Evolutionary conservation across 2,113 vertebrate species (phyloP).

Genomic region (Phodopus roborovskii): DNA sequence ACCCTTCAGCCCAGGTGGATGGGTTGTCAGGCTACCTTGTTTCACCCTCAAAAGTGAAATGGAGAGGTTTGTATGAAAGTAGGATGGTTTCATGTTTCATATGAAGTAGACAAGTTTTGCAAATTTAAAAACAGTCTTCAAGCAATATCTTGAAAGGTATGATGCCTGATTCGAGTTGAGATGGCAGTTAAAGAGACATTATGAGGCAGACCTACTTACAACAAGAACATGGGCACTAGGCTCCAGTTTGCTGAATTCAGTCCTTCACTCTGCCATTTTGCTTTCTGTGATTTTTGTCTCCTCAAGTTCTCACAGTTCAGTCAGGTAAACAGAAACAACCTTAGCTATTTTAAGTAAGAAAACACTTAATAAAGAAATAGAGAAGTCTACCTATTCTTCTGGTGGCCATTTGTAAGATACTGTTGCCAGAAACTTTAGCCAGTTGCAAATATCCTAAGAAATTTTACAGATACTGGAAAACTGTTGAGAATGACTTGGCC

Average conservation of each 20-base stretch:
- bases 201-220: neutral
- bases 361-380: neutral
- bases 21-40: neutral
- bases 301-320: neutral
- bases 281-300: neutral
- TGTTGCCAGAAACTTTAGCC: neutral
- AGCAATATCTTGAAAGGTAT: conserved; percentile 4
- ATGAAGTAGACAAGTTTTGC: conserved; percentile 6
- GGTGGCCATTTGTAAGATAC: neutral
- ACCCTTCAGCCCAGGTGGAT: neutral
- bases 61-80: conserved; percentile 32
- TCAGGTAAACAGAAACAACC: neutral
- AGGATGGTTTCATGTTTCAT: conserved; percentile 16
- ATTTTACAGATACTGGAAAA: neutral
- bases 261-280: neutral
- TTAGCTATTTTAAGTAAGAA: neutral
- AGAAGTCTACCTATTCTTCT: neutral
- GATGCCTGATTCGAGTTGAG: neutral
- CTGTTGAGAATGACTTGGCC: neutral
- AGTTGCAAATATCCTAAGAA: neutral
- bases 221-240: neutral
- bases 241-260: neutral
- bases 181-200: neutral
- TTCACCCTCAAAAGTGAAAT: conserved; percentile 30
- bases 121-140: neutral